Conservation (phyloP, 2,797 vertebrate genomes). For the Mionectes olivaceus region DNA sequence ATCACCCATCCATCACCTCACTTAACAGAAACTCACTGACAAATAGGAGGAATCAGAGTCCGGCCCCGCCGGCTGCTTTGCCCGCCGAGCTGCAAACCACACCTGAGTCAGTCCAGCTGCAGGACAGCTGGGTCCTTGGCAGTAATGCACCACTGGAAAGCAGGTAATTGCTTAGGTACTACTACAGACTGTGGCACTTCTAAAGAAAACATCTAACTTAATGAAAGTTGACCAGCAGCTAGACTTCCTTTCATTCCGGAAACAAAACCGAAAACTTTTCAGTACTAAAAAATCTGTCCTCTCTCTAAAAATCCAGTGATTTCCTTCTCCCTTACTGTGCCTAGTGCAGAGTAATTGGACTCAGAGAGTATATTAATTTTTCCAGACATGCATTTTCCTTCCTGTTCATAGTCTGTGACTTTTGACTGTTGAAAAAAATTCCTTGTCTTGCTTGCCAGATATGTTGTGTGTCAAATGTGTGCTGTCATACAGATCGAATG, state of each 20-base stretch:
- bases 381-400: neutral
- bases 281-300: neutral
- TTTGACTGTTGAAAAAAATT: neutral
- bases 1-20: conserved; percentile 94
- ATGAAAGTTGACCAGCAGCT: neutral
- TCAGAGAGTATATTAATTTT: neutral
- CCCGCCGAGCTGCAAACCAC: conserved; percentile 98
- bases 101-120: conserved; percentile 99
- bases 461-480: neutral
- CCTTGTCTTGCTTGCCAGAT: neutral
- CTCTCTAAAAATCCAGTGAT: neutral
- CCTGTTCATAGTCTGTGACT: neutral
- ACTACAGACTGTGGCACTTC: neutral
- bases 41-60: conserved; percentile 96
- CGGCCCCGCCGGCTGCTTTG: conserved; percentile 93
- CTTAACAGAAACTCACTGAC: conserved; percentile 96
- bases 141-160: conserved; percentile 99
- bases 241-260: neutral
- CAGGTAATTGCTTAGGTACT: conserved; percentile 83
- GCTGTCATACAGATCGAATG: neutral
- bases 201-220: neutral
- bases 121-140: conserved; percentile 99
- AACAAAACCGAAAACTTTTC: neutral
- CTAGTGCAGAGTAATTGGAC: neutral
- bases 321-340: neutral